These are phyloP conservation scores for Potamarius usumacintae DNA, from an alignment of 2,113 vertebrate species.

Conservation along the genomic window DNA sequence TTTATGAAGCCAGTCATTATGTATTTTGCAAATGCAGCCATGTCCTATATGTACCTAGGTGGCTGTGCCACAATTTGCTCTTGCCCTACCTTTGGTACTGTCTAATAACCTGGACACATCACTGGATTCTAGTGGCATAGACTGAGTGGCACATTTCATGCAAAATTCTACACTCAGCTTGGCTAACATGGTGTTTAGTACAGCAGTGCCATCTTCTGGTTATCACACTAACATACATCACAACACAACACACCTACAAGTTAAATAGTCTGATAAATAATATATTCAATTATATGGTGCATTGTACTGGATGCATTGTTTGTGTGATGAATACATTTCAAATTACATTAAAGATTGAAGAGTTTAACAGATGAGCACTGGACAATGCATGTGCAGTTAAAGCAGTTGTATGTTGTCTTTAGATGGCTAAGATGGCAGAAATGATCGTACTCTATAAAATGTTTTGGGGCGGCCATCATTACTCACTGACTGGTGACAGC, in stretches of 20 bases:
- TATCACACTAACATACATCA: slow-evolving; percentile 41
- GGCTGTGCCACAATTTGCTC: not conserved
- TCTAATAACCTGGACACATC: not conserved
- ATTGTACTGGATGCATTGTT: not conserved
- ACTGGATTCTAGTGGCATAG: slow-evolving; percentile 1
- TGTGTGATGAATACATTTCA: not conserved
- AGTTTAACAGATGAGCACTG: not conserved
- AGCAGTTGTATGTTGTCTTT: not conserved
- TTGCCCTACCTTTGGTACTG: not conserved
- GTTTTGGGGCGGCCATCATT: not conserved
- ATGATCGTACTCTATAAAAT: not conserved
- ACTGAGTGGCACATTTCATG: not conserved
- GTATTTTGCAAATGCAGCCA: not conserved
- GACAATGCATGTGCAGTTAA: not conserved
- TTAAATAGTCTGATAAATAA: not conserved
- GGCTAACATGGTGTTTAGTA: slow-evolving; percentile 49
- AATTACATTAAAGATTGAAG: not conserved
- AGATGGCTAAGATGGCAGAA: not conserved
- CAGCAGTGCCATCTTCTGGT: slow-evolving; percentile 71
- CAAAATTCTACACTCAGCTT: slow-evolving; percentile 25
- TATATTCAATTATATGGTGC: not conserved
- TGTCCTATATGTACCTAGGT: not conserved
- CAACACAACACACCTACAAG: not conserved
- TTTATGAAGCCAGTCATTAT: not conserved
- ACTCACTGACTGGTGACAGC: slow-evolving; percentile 1